These are phyloP conservation scores for Apamea crenata DNA, from an alignment of 2,888 invertebrate genomes.

Conservation along the genomic window DNA sequence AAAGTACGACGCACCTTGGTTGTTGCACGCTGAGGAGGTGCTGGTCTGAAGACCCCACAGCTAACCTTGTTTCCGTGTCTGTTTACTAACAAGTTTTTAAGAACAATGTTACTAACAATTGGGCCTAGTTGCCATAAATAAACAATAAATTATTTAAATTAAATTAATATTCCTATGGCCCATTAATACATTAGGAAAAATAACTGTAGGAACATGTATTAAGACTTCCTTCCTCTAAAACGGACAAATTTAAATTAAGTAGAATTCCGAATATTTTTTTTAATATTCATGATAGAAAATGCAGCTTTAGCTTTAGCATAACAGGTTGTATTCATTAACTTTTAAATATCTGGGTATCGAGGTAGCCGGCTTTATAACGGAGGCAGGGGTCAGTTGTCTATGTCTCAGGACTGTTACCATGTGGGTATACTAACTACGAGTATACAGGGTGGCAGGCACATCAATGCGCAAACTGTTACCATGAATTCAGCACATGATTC, in stretches of 20 bases:
- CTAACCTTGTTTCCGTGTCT: too few relatives aligned
- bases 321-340: conserved; percentile 45
- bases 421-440: background rate
- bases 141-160: too few relatives aligned
- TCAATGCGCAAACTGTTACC: too few relatives aligned
- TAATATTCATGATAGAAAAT: conserved; percentile 45
- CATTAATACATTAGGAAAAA: background rate
- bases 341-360: conserved; percentile 40
- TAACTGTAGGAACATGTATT: conserved; percentile 5
- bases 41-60: too few relatives aligned
- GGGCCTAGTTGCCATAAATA: too few relatives aligned
- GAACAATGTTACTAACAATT: too few relatives aligned
- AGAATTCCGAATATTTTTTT: conserved; percentile 23
- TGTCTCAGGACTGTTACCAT: background rate
- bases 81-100: too few relatives aligned
- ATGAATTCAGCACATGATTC: too few relatives aligned
- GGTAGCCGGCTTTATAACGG: conserved; percentile 40
- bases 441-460: background rate
- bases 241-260: conserved; percentile 6
- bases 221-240: conserved; percentile 13
- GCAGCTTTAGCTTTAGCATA: conserved; percentile 41
- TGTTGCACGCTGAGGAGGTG: too few relatives aligned
- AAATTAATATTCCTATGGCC: background rate
- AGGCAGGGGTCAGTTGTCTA: conserved; percentile 27
- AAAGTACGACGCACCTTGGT: too few relatives aligned